Base-by-base conservation (phyloP, 1,140 invertebrate species). In the Bombus soroeensis region DNA sequence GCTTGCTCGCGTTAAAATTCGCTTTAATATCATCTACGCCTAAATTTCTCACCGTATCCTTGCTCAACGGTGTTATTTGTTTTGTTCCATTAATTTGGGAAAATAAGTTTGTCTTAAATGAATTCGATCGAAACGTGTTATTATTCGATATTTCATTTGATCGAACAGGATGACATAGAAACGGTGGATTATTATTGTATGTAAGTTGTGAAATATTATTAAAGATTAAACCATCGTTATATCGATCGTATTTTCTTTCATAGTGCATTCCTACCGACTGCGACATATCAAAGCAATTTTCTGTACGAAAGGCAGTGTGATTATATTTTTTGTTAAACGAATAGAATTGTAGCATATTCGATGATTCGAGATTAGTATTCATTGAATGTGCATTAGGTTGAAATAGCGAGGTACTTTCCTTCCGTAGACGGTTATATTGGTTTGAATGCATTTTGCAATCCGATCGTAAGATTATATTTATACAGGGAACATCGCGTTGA, bases 381-480 rank as follows among this genome's bases (percentile, higher is more conserved):
- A 18, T 37, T 8, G 59, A 32, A 77, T 83, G 13, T n/a, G 32
- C 37, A 4, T n/a, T 28, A 15, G 25, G 22, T 15, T 28, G 62
- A 32, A n/a, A 8, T 0, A 25, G 3, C 15, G 15, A 15, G 22
- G 70, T 12, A 37, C 1, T 34, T 25, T 70, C 25, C 32, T 47
- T 80, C 37, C 34, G 76, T 28, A 47, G 1, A 18, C 39, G 47
- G 15, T 47, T 84, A 37, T 62, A 72, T 3, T 2, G 66, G 10
- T 8, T 47, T 0, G 83, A 85, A 47, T 37, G 68, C 2, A 72
- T 53, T 59, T 59, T 80, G 12, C 57, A 72, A 43, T 87, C 76
- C n/a, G 71, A 32, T n/a, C 62, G 59, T 32, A 81, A 37, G 53
- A 80, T 62, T 32, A 84, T 88, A 25, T 88, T 84, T 71, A 87